Evolutionary conservation across 2,888 invertebrate genomes (phyloP).

Genomic region (Hololepta plana): DNA sequence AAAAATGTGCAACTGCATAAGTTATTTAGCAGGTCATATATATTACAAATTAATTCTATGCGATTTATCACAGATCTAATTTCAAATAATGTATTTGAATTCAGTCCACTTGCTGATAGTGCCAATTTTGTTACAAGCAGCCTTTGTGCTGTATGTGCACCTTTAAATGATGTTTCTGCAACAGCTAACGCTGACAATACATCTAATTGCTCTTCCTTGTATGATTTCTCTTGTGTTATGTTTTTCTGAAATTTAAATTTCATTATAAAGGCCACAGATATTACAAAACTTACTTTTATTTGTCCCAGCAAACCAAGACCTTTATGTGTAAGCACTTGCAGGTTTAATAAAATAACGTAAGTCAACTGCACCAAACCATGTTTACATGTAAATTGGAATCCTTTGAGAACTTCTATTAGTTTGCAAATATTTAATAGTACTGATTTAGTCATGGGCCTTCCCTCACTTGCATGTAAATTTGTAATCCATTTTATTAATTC

Average conservation of each 20-base stretch:
- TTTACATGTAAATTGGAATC: constrained; percentile 51
- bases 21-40: constrained; percentile 35
- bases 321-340: constrained; percentile 65
- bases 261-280: constrained; percentile 2
- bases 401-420: constrained; percentile 64
- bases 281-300: constrained; percentile 36
- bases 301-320: constrained; percentile 44
- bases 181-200: constrained; percentile 57
- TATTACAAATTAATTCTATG: constrained; percentile 42
- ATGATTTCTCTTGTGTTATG: constrained; percentile 39
- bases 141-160: constrained; percentile 24
- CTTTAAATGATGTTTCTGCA: constrained; percentile 47
- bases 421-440: constrained; percentile 60
- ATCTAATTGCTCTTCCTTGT: constrained; percentile 47
- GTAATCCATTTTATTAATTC: constrained; percentile 39
- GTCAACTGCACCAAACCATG: constrained; percentile 50
- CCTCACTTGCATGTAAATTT: constrained; percentile 49
- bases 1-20: constrained; percentile 61
- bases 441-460: constrained; percentile 59
- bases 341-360: constrained; percentile 53
- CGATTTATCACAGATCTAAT: constrained; percentile 43
- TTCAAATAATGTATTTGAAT: constrained; percentile 42
- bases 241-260: constrained; percentile 28
- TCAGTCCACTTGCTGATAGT: constrained; percentile 34
- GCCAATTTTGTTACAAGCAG: constrained; percentile 23